Percentiles rank a stretch among this genome's conserved stretches.
Conservation (phyloP, 1,140 invertebrate species). For the Oreohelix idahoensis region DNA sequence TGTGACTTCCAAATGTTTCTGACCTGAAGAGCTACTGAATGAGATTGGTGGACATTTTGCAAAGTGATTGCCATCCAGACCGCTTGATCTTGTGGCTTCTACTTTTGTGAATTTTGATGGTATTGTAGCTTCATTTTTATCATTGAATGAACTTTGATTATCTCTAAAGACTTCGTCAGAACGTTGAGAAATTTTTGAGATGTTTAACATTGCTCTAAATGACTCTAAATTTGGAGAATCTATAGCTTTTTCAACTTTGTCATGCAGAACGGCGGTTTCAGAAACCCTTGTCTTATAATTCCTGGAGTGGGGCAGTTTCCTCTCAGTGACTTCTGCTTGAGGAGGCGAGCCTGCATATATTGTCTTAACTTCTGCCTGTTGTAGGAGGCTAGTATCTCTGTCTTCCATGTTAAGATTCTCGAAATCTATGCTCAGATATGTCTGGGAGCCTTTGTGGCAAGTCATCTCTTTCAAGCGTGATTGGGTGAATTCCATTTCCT, state of each 20-base stretch:
- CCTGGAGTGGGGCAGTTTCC: too few relatives aligned
- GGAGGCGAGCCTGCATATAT: not conserved
- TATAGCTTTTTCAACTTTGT: too few relatives aligned
- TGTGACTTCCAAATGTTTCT: not conserved
- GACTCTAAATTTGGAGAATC: not conserved
- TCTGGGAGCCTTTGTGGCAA: conserved; percentile 29
- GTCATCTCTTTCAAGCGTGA: not conserved
- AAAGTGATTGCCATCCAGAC: not conserved
- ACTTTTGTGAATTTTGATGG: not conserved
- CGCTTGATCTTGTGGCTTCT: not conserved
- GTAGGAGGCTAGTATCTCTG: not conserved
- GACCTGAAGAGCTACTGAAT: not conserved
- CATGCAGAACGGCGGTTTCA: too few relatives aligned
- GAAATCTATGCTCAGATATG: conserved; percentile 1
- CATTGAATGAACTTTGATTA: not conserved
- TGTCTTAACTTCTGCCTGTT: not conserved
- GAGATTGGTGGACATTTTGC: not conserved
- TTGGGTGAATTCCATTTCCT: conserved; percentile 6
- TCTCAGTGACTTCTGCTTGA: not conserved
- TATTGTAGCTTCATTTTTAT: not conserved
- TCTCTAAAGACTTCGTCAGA: conserved; percentile 13
- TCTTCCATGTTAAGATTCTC: conserved; percentile 23
- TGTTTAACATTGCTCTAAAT: not conserved
- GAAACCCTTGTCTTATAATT: too few relatives aligned
- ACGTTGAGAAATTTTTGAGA: not conserved